Evolutionary conservation across 2,113 vertebrate genomes (phyloP).

Genomic region (Vicugna pacos): DNA sequence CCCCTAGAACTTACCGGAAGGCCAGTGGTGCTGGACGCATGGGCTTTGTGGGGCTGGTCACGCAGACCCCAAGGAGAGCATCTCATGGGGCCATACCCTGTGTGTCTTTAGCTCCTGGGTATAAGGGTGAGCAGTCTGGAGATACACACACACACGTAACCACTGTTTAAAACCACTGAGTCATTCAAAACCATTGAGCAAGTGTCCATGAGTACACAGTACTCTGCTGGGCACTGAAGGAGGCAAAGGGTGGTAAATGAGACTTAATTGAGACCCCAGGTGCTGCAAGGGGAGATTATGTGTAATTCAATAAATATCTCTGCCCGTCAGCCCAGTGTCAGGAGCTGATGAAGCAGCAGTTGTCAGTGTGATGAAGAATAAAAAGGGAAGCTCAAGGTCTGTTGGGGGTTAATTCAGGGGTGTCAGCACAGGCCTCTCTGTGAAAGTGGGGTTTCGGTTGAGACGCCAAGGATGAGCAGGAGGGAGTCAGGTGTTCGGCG

Average conservation of each 20-base stretch:
- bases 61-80: background rate
- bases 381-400: background rate
- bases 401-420: background rate
- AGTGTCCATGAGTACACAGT: background rate
- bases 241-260: background rate
- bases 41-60: background rate
- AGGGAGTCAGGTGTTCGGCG: accelerated
- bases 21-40: background rate
- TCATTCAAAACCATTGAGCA: background rate
- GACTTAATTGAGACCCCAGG: background rate
- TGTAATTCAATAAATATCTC: background rate
- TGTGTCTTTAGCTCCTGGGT: background rate
- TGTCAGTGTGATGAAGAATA: background rate
- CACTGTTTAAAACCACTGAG: background rate
- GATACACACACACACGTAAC: background rate
- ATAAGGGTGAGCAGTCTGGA: background rate
- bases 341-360: background rate
- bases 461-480: background rate
- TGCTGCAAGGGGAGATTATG: background rate
- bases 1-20: background rate
- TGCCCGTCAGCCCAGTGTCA: background rate
- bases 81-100: background rate
- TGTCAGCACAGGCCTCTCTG: background rate
- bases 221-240: background rate
- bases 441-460: background rate